These are phyloP conservation scores for Suncus etruscus DNA, from an alignment of 2,113 vertebrate species.

Conservation along the genomic window DNA sequence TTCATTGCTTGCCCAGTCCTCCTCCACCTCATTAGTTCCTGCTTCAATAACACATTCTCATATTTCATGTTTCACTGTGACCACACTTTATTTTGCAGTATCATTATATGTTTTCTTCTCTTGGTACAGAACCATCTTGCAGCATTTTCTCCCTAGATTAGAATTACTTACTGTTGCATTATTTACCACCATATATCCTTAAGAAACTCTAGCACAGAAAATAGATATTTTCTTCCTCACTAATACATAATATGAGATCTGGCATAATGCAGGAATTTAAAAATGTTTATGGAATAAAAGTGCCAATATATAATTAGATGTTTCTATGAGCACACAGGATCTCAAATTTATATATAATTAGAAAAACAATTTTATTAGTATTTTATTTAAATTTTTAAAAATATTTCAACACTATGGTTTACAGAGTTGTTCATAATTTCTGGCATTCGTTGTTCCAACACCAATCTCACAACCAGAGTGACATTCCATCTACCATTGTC, in stretches of 20 bases:
- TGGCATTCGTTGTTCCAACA: too few relatives aligned
- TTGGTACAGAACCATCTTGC: neutral
- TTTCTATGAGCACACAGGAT: neutral
- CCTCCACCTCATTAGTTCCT: neutral
- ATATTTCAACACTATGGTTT: too few relatives aligned
- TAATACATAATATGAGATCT: neutral
- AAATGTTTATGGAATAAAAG: neutral
- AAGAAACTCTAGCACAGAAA: neutral
- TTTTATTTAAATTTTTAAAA: too few relatives aligned
- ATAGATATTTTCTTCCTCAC: neutral
- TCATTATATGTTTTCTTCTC: neutral
- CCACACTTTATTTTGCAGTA: neutral
- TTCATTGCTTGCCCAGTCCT: accelerated
- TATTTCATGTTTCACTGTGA: neutral
- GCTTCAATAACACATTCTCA: conserved; percentile 14
- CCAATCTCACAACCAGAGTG: too few relatives aligned
- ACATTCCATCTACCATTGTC: neutral
- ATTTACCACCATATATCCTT: neutral
- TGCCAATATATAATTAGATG: neutral
- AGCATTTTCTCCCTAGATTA: neutral
- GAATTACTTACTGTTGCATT: neutral
- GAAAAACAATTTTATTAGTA: too few relatives aligned
- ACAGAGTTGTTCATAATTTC: too few relatives aligned
- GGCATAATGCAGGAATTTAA: neutral
- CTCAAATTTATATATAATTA: too few relatives aligned